phyloP scores from a whole-genome alignment of 1,140 invertebrate genomes.

The Magallana angulata region DNA sequence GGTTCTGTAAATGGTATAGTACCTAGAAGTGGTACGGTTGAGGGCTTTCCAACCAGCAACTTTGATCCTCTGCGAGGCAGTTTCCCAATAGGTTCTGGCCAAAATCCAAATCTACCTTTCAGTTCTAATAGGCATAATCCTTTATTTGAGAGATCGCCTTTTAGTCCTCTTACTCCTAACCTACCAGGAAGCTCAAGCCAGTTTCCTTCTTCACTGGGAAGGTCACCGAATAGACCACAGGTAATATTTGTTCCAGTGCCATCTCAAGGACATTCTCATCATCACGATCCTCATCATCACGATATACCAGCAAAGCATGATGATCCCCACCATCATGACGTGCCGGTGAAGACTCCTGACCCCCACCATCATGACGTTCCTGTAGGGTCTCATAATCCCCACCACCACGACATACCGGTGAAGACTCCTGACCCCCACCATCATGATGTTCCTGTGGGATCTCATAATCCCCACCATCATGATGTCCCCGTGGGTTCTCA shows the following conservation, averaged over 20 bases:
- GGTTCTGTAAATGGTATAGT: no score
- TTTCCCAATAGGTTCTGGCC: background rate
- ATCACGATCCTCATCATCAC: conserved; percentile 4
- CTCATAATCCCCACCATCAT: background rate
- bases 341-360: background rate
- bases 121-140: no score
- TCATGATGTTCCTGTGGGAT: background rate
- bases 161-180: background rate
- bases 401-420: background rate
- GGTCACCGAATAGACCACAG: background rate
- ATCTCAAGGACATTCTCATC: background rate
- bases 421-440: background rate
- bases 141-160: background rate
- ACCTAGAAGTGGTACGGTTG: no score
- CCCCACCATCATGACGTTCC: background rate
- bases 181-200: background rate
- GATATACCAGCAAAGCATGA: background rate
- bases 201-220: background rate
- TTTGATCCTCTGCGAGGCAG: background rate
- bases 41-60: background rate
- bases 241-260: background rate
- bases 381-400: background rate
- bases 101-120: no score
- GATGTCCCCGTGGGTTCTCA: background rate
- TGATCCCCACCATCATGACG: background rate